Evolutionary conservation across 2,888 invertebrate genomes (phyloP).

Genomic region (Chironomus riparius): DNA sequence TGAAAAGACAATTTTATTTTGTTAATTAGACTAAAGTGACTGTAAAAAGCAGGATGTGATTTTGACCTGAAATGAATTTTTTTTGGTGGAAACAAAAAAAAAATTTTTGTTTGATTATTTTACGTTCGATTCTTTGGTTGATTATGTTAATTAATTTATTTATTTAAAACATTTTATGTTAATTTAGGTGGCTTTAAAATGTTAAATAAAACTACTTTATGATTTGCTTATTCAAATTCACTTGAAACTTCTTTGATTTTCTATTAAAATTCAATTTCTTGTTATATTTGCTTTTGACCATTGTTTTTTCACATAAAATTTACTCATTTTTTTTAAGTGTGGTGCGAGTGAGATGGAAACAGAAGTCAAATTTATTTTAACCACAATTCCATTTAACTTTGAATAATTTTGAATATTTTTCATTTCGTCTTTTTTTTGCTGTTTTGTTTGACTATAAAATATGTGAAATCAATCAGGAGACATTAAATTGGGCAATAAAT

Average conservation of each 20-base stretch:
- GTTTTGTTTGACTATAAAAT: not conserved
- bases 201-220: constrained; percentile 24
- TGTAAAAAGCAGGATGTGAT: not conserved
- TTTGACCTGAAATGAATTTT: not conserved
- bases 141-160: constrained; percentile 26
- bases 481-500: not conserved
- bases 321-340: not conserved
- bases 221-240: constrained; percentile 23
- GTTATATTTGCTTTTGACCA: not conserved
- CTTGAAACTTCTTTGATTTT: not conserved
- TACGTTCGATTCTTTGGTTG: not conserved
- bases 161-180: constrained; percentile 22
- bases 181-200: constrained; percentile 11
- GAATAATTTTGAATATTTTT: not conserved
- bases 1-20: not conserved
- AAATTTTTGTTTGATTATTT: not conserved
- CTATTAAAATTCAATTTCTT: constrained; percentile 10
- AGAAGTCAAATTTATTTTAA: no score
- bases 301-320: not conserved
- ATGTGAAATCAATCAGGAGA: constrained; percentile 12
- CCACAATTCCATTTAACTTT: not conserved
- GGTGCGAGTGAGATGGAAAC: not conserved
- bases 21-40: not conserved
- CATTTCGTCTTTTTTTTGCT: no score
- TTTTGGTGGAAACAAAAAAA: not conserved